Evolutionary conservation across 2,797 vertebrate species (phyloP), one percentile per base, ranked within the genome.

Genomic region (Parambassis ranga): DNA sequence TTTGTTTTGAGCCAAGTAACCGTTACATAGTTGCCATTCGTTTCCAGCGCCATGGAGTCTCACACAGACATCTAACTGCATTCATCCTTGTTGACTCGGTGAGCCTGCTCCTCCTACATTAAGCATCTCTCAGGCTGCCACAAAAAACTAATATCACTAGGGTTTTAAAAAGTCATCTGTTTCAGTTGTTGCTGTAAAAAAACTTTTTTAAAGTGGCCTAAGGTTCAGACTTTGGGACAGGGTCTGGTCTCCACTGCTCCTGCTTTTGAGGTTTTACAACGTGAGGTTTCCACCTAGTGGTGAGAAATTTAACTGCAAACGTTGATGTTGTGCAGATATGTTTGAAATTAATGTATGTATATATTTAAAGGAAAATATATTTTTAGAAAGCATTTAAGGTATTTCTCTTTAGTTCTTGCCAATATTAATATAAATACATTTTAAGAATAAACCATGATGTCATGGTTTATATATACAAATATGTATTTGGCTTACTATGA

Each of bases 21-120:
- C 89, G 66, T 11, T 96, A 96, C 0, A 86, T 90, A 37, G 65
- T 95, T 8, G 82, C 89, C 1, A 83, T 95, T 81, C 65, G 92
- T 53, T 93, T 95, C 83, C 95, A 95, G 82, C 86, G 91, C 6
- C 91, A 93, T 0, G 90, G 90, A 0, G 93, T 91, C 28, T 68
- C 91, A 1, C 86, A 90, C 59, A 87, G 91, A 24, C 93, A 94
- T 55, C 89, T 92, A 0, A 83, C 90, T 0, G 92, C 91, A 42
- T 94, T 93, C 78, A 91, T 96, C 65, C 92, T 97, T 1, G 78
- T 96, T 0, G 95, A 97, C 82, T 97, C 94, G 38, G 94, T 97
- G 74, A 93, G 2, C 15, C 10, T 5, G 1, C 16, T 5, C 1
- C 0, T 6, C 11, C 57, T n/a, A n/a, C 30, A 19, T 67, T 19